A percentile compares a stretch with the other conserved stretches of the same genome.
These are phyloP conservation scores for Melanchra persicariae DNA, from an alignment of 2,888 invertebrate genomes.

Conservation along the genomic window DNA sequence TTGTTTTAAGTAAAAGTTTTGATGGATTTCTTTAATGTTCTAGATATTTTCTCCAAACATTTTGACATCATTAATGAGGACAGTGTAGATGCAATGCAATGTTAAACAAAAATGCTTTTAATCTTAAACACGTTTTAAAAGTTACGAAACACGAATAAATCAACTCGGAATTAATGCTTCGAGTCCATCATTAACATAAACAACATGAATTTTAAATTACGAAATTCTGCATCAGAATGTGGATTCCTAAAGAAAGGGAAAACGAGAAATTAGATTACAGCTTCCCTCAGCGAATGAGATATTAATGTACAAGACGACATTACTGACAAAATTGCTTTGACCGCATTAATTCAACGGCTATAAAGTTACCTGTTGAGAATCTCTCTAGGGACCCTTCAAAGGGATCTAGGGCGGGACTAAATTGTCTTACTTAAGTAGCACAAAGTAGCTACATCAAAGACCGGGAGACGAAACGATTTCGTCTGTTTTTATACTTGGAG, in stretches of 20 bases:
- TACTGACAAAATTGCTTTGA: constrained; percentile 81
- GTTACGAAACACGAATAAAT: constrained; percentile 44
- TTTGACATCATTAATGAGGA: constrained; percentile 25
- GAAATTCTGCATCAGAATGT: constrained; percentile 42
- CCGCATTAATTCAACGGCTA: constrained; percentile 83
- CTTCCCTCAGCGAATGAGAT: constrained; percentile 73
- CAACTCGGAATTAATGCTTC: constrained; percentile 31
- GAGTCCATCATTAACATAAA: constrained; percentile 49
- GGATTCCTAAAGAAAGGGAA: constrained; percentile 52
- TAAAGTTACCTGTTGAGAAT: constrained; percentile 86
- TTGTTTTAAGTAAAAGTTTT: background rate
- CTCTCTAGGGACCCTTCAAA: constrained; percentile 79
- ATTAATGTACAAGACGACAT: constrained; percentile 76
- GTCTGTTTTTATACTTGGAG: constrained; percentile 63
- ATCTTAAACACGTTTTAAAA: constrained; percentile 37
- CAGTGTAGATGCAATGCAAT: constrained; percentile 39
- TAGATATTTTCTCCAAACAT: constrained; percentile 18
- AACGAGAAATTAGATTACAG: constrained; percentile 73
- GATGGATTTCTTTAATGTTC: background rate
- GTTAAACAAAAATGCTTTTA: constrained; percentile 44
- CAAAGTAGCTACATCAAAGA: constrained; percentile 77
- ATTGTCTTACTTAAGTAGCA: constrained; percentile 81
- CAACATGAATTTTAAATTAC: constrained; percentile 49
- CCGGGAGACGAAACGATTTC: constrained; percentile 54
- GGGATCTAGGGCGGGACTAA: constrained; percentile 80